These are phyloP conservation scores for Neotoxoptera formosana DNA, from an alignment of 1,140 invertebrate species.

Conservation along the genomic window DNA sequence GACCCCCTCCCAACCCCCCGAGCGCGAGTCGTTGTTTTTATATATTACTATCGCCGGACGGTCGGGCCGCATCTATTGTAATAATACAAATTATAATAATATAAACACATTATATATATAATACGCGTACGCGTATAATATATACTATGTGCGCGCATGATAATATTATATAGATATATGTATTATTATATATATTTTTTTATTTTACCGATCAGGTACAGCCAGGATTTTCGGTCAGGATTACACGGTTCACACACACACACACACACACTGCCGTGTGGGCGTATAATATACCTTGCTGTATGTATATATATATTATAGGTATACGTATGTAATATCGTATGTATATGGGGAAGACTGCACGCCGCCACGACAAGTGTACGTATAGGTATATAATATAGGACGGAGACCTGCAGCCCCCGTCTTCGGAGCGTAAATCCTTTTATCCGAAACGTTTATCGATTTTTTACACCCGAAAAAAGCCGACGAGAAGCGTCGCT, in stretches of 20 bases:
- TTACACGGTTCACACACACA: not conserved
- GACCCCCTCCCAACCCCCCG: not conserved
- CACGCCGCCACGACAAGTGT: not conserved
- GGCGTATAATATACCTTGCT: not conserved
- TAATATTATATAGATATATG: not conserved
- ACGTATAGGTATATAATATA: not conserved
- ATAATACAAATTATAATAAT: not conserved
- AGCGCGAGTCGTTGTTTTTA: not conserved
- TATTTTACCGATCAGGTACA: not conserved
- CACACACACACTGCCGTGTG: not conserved
- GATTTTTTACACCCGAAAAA: slow-evolving; percentile 44
- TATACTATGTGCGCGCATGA: not conserved
- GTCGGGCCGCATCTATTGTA: not conserved
- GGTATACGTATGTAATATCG: not conserved
- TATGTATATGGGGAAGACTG: not conserved
- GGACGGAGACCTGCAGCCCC: not conserved
- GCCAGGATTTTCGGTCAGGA: not conserved
- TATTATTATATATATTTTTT: not conserved
- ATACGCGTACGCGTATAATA: not conserved
- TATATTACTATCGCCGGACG: not conserved
- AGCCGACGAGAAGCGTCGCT: not conserved
- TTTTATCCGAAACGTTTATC: slow-evolving; percentile 38
- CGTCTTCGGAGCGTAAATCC: not conserved
- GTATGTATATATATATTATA: not conserved
- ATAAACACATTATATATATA: not conserved